Evolutionary conservation across 2,888 invertebrate species (phyloP).

Genomic region (Strigamia maritima): DNA sequence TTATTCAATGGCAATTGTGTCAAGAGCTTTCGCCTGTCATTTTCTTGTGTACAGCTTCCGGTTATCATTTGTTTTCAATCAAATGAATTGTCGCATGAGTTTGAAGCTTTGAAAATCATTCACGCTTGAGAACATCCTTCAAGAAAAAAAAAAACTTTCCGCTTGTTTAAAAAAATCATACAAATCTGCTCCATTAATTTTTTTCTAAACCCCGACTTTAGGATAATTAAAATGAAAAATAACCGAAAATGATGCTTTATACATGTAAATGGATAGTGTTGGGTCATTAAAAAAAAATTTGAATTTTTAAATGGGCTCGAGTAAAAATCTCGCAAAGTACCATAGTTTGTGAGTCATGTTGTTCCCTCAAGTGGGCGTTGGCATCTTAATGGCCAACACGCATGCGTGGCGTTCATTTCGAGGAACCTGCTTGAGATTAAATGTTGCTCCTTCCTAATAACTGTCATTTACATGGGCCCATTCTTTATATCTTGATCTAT

Average conservation of each 20-base stretch:
- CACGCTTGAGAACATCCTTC: neutral
- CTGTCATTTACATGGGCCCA: constrained; percentile 22
- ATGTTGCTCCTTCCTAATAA: constrained; percentile 29
- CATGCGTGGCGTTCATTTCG: constrained; percentile 32
- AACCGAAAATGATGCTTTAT: neutral
- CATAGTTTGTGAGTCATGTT: neutral
- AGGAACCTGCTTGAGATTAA: constrained; percentile 28
- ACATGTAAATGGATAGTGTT: too few species aligned
- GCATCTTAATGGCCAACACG: constrained; percentile 17
- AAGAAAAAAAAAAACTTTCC: neutral
- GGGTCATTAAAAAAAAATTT: too few species aligned
- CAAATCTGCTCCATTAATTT: neutral
- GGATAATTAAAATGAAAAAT: neutral
- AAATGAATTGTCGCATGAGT: neutral
- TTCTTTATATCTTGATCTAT: constrained; percentile 31
- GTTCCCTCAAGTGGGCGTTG: constrained; percentile 21
- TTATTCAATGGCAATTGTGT: neutral
- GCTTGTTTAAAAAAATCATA: neutral
- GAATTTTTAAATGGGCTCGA: too few species aligned
- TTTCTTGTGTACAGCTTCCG: constrained; percentile 8
- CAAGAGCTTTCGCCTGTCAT: neutral
- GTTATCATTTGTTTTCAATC: constrained; percentile 34
- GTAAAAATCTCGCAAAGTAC: neutral
- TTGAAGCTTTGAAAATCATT: constrained; percentile 20
- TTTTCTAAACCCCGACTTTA: too few species aligned